Evolutionary conservation across 2,113 vertebrate genomes (phyloP), one percentile per base, ranked within the genome.

Genomic region (Puntigrus tetrazona): DNA sequence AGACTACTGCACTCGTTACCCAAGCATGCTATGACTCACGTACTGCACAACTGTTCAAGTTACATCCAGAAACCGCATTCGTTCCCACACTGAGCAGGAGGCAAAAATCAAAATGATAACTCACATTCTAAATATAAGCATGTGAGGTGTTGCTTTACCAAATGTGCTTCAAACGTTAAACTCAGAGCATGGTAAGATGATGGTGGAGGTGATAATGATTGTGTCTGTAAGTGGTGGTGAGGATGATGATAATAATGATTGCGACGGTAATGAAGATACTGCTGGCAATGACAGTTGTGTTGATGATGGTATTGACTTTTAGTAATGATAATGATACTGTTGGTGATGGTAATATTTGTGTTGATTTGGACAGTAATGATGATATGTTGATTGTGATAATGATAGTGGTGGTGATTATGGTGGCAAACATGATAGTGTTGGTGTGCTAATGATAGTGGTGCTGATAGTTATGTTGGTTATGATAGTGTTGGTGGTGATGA

Each of bases 21-120:
- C 52, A 70, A 76, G 81, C 81, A 84, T 70, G 81, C 63, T 82
- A 86, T 85, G 86, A 87, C 84, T 87, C 84, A 87, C 81, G 81
- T 76, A 81, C 86, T 87, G 88, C 74, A 82, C 78, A 41, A 84
- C 75, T 73, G 81, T 70, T 78, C 43, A 69, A 67, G 81, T 85
- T 82, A 80, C 69, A 85, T 79, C 85, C 70, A 75, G 45, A 81
- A 86, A 47, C 76, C 45, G 50, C 47, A 72, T 8, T 67, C 41
- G 22, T 5, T 81, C 25, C 25, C 78, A 67, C 61, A 50, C 20
- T 31, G 52, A 76, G 55, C 22, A 47, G 9, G 25, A 78, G 61
- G 22, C n/a, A 63, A 75, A 18, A 57, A 61, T 31, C 47, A 47
- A 29, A 31, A 75, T 45, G 27, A n/a, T 81, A 50, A 50, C 61